A percentile compares a stretch with the other conserved stretches of the same genome.
Evolutionary conservation across 2,888 invertebrate genomes (phyloP).

Genomic region (Cheilosia pagana): DNA sequence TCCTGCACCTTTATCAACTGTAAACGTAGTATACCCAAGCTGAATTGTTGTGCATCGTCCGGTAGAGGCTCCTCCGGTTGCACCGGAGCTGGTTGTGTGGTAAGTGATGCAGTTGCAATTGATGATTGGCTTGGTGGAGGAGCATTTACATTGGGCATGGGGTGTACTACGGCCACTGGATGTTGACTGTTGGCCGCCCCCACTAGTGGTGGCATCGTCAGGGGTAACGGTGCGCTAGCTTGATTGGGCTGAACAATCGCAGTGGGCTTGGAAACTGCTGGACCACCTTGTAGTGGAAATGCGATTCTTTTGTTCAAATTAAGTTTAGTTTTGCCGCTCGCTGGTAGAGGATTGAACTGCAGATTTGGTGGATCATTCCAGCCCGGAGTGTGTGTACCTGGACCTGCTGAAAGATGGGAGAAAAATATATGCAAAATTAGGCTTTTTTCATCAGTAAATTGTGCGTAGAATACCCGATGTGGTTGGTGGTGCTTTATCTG

Average conservation of each 20-base stretch:
- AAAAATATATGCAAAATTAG: neutral
- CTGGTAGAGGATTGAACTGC: slow-evolving; percentile 76
- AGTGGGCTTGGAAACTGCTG: slow-evolving; percentile 78
- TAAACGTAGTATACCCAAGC: slow-evolving; percentile 76
- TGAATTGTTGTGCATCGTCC: slow-evolving; percentile 73
- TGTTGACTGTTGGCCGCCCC: slow-evolving; percentile 73
- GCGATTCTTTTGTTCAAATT: slow-evolving; percentile 82
- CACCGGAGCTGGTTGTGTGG: slow-evolving; percentile 50
- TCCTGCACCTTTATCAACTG: slow-evolving; percentile 76
- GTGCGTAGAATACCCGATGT: slow-evolving; percentile 34
- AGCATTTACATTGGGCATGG: slow-evolving; percentile 76
- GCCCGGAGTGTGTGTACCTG: slow-evolving; percentile 82
- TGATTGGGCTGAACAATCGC: slow-evolving; percentile 79
- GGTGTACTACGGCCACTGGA: slow-evolving; percentile 79
- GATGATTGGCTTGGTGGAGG: slow-evolving; percentile 54
- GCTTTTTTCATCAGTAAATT: neutral
- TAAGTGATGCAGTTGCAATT: slow-evolving; percentile 42
- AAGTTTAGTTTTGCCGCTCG: slow-evolving; percentile 79
- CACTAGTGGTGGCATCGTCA: slow-evolving; percentile 72
- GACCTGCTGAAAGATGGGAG: slow-evolving; percentile 76
- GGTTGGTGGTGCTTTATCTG: slow-evolving; percentile 65
- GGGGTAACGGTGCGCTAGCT: slow-evolving; percentile 70
- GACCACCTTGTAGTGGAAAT: slow-evolving; percentile 79
- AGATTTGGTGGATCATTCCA: slow-evolving; percentile 83
- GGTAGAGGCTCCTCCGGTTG: slow-evolving; percentile 67